phyloP scores from a whole-genome alignment of 2,113 vertebrate genomes.

The Sphaerodactylus townsendi region DNA sequence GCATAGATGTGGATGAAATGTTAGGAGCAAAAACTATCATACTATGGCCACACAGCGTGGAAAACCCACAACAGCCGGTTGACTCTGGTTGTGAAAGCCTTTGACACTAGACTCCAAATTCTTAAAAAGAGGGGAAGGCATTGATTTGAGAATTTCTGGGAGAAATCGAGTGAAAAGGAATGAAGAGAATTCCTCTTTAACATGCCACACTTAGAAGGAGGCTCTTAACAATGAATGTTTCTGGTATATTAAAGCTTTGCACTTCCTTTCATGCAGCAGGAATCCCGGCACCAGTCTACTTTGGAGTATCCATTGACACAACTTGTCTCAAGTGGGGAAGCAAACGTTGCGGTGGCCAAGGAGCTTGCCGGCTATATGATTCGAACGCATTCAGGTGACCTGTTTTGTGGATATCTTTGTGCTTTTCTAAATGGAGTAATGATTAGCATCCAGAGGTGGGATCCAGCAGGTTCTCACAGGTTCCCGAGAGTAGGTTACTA shows the following conservation, averaged over 20 bases:
- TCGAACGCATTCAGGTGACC: slow-evolving; percentile 87
- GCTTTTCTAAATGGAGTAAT: background rate
- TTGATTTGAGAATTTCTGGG: too few relatives aligned
- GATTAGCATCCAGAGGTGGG: too few relatives aligned
- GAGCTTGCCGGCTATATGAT: slow-evolving; percentile 91
- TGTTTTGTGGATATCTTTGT: background rate
- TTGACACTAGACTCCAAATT: too few relatives aligned
- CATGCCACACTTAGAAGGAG: background rate
- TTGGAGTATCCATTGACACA: slow-evolving; percentile 89
- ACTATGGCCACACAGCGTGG: too few relatives aligned
- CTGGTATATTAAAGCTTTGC: background rate
- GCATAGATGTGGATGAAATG: too few relatives aligned
- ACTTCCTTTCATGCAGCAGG: slow-evolving; percentile 77
- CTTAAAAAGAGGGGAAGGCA: too few relatives aligned
- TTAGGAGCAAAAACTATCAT: too few relatives aligned
- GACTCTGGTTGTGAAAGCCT: too few relatives aligned
- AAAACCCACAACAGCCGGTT: too few relatives aligned
- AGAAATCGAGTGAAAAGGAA: too few relatives aligned
- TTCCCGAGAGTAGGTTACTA: too few relatives aligned
- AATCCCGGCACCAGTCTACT: slow-evolving; percentile 93
- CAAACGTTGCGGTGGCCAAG: slow-evolving; percentile 86
- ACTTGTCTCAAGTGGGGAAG: slow-evolving; percentile 92
- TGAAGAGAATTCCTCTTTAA: background rate
- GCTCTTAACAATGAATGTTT: background rate
- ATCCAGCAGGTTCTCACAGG: too few relatives aligned